Evolutionary conservation across 2,888 invertebrate species (phyloP).

Genomic region (Ectemnius cavifrons): DNA sequence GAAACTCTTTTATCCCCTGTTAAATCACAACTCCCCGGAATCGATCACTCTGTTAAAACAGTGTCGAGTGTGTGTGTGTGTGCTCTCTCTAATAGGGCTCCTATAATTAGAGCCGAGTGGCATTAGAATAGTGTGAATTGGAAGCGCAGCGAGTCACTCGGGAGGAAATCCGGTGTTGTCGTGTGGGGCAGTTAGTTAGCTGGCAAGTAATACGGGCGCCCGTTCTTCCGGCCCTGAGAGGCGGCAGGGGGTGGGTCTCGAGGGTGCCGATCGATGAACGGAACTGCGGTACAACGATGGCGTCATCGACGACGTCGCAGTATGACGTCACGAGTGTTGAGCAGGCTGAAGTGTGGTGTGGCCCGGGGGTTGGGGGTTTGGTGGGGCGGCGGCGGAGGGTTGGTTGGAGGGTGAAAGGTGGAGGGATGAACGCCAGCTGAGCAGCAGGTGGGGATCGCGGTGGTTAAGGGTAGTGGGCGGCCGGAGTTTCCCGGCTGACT

Average conservation of each 20-base stretch:
- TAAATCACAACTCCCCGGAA: too few species aligned
- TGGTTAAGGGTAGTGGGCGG: conserved; percentile 21
- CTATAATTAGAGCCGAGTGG: background rate
- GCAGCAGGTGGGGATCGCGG: conserved; percentile 19
- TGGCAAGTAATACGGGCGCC: too few species aligned
- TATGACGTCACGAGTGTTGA: conserved; percentile 67
- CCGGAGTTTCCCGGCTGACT: conserved; percentile 31
- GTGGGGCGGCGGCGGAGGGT: conserved; percentile 64
- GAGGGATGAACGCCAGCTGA: conserved; percentile 13
- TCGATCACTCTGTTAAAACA: too few species aligned
- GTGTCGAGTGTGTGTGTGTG: too few species aligned
- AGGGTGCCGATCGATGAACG: conserved; percentile 71
- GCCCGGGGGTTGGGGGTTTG: conserved; percentile 26
- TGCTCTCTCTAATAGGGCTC: background rate
- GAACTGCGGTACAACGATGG: conserved; percentile 76
- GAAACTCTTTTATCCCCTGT: too few species aligned
- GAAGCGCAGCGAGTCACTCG: background rate
- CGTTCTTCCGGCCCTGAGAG: conserved; percentile 49
- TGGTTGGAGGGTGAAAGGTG: conserved; percentile 49
- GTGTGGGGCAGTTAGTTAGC: background rate
- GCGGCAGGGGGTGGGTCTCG: conserved; percentile 24
- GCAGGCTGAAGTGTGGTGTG: too few species aligned
- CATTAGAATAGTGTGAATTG: too few species aligned
- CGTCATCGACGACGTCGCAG: conserved; percentile 73
- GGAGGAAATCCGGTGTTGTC: conserved; percentile 5